phyloP scores from a whole-genome alignment of 2,113 vertebrate genomes.

The Urocolius indicus region DNA sequence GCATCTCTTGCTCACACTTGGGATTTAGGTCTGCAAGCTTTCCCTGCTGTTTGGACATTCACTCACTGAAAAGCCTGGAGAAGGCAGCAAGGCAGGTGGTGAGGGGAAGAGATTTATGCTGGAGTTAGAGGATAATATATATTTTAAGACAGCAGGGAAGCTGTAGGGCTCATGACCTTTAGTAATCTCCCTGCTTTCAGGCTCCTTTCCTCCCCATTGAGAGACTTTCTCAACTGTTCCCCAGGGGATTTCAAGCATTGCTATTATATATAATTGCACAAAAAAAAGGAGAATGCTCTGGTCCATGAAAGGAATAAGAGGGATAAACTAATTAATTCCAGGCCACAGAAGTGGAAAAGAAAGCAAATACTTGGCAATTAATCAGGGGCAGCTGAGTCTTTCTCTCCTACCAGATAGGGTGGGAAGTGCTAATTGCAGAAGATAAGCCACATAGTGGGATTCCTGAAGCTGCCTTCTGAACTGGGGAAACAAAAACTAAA shows the following conservation, averaged over 20 bases:
- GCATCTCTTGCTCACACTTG: neutral
- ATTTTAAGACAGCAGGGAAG: constrained; percentile 39
- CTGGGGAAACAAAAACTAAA: neutral
- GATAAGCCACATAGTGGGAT: constrained; percentile 55
- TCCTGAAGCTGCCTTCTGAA: constrained; percentile 16
- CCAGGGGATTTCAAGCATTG: constrained; percentile 21
- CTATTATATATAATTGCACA: constrained; percentile 53
- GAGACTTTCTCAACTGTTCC: constrained; percentile 42
- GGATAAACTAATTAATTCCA: constrained; percentile 68
- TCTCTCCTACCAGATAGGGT: constrained; percentile 25
- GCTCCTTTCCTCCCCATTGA: constrained; percentile 44
- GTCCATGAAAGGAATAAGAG: constrained; percentile 51
- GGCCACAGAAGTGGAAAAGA: constrained; percentile 54
- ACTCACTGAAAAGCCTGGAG: constrained; percentile 7
- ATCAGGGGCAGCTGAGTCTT: constrained; percentile 36
- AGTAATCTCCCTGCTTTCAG: constrained; percentile 56
- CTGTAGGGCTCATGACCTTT: constrained; percentile 37
- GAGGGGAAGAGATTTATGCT: constrained; percentile 16
- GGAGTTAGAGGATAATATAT: constrained; percentile 21
- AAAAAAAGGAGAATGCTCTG: constrained; percentile 25
- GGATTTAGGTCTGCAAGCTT: constrained; percentile 5
- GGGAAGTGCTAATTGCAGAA: constrained; percentile 65
- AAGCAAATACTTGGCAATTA: constrained; percentile 66
- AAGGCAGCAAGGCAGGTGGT: constrained; percentile 25
- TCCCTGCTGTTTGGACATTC: constrained; percentile 35